phyloP scores from a whole-genome alignment of 2,113 vertebrate genomes.

The Pelodiscus sinensis region DNA sequence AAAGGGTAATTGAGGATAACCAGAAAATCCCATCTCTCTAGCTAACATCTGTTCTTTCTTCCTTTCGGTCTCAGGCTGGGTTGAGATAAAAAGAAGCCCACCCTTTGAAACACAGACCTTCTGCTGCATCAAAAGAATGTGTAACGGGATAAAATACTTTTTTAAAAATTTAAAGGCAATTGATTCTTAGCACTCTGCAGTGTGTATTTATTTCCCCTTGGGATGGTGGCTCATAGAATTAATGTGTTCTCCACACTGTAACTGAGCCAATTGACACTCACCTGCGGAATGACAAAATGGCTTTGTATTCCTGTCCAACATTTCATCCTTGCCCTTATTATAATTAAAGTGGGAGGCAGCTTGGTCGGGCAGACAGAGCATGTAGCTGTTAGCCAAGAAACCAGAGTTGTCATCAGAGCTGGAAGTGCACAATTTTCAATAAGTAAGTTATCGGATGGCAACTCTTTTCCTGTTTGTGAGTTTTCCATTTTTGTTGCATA shows the following conservation, averaged over 20 bases:
- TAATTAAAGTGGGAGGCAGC: neutral
- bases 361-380: neutral
- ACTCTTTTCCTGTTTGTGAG: neutral
- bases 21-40: conserved; percentile 63
- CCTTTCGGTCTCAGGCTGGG: conserved; percentile 22
- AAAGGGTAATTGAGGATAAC: conserved; percentile 65
- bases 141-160: conserved; percentile 40
- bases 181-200: conserved; percentile 53
- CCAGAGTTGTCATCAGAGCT: conserved; percentile 8
- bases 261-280: conserved; percentile 13
- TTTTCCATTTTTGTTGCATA: conserved; percentile 20
- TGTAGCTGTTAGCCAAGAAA: neutral
- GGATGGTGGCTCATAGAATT: conserved; percentile 33
- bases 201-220: neutral
- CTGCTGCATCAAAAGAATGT: conserved; percentile 26
- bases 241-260: conserved; percentile 45
- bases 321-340: neutral
- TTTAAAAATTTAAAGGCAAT: conserved; percentile 35
- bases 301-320: conserved; percentile 46
- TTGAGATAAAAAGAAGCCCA: conserved; percentile 65
- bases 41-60: conserved; percentile 27
- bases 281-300: conserved; percentile 53
- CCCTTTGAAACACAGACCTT: conserved; percentile 68
- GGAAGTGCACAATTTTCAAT: neutral
- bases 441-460: neutral